These are phyloP conservation scores for Acanthococcus lagerstroemiae DNA, from an alignment of 2,888 invertebrate species.

Conservation along the genomic window DNA sequence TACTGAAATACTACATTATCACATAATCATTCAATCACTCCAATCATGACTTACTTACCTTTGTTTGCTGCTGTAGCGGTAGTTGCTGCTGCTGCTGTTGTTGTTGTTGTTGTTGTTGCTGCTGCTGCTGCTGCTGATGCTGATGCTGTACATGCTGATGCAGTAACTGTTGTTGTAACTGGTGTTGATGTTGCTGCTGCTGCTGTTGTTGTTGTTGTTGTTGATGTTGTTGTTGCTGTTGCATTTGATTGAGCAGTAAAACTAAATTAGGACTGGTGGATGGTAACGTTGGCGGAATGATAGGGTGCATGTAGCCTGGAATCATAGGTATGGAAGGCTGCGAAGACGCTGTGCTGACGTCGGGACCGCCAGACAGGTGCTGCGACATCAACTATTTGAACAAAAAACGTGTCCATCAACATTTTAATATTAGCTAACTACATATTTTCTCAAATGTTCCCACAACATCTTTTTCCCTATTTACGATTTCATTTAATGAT, in stretches of 20 bases:
- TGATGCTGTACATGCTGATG: slow-evolving; percentile 36
- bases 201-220: slow-evolving; percentile 35
- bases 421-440: too few relatives aligned
- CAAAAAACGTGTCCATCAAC: too few relatives aligned
- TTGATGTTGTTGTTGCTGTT: slow-evolving; percentile 35
- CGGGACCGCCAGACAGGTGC: not conserved
- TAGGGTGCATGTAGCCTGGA: slow-evolving; percentile 17
- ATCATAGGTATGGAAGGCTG: slow-evolving; percentile 11
- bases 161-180: slow-evolving; percentile 32
- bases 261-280: slow-evolving; percentile 15
- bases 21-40: too few relatives aligned
- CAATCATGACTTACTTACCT: too few relatives aligned
- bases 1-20: too few relatives aligned
- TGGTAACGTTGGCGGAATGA: not conserved
- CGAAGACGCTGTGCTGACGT: not conserved
- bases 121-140: slow-evolving; percentile 32
- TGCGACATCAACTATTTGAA: slow-evolving; percentile 6
- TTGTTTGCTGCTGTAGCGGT: too few relatives aligned
- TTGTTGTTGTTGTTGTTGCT: slow-evolving; percentile 32
- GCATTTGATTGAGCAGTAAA: slow-evolving; percentile 18
- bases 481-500: too few relatives aligned
- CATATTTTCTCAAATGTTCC: too few relatives aligned
- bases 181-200: slow-evolving; percentile 34
- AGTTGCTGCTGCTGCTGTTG: slow-evolving; percentile 34
- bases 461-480: too few relatives aligned